Conservation (phyloP, 2,888 invertebrate genomes). For the Brachylomia viminalis region DNA sequence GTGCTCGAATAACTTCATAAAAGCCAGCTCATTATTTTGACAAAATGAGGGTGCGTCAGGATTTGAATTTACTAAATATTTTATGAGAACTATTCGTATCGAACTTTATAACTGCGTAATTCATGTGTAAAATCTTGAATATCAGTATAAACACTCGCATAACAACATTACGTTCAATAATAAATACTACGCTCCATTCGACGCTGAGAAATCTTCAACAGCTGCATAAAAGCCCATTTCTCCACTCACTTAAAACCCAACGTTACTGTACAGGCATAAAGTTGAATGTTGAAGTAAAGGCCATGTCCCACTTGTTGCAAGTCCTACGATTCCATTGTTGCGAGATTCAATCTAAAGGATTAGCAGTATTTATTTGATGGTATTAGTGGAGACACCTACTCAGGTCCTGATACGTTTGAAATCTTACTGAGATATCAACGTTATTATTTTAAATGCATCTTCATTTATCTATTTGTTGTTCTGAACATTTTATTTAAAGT, state of each 20-base stretch:
- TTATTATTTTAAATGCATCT: not conserved
- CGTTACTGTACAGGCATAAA: slow-evolving; percentile 15
- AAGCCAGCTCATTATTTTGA: not conserved
- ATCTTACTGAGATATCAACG: slow-evolving; percentile 11
- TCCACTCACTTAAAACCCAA: slow-evolving; percentile 32
- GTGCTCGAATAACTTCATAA: not conserved
- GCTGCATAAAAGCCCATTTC: slow-evolving; percentile 36
- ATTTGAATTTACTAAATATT: not conserved
- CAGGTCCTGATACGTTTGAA: slow-evolving; percentile 18
- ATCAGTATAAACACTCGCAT: not conserved
- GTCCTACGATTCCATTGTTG: slow-evolving; percentile 59
- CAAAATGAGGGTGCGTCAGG: not conserved
- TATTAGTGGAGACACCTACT: slow-evolving; percentile 46
- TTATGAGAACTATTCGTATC: not conserved
- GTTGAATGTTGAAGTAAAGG: slow-evolving; percentile 30
- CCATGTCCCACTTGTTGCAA: slow-evolving; percentile 67
- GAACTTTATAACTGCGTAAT: not conserved
- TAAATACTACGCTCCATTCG: slow-evolving; percentile 39
- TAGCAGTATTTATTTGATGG: slow-evolving; percentile 67
- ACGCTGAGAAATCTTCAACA: slow-evolving; percentile 41
- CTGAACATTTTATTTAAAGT: not conserved
- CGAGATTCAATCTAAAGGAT: slow-evolving; percentile 72
- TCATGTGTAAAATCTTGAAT: not conserved
- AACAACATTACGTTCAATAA: slow-evolving; percentile 40
- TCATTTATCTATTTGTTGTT: not conserved